Conservation (phyloP, 2,113 vertebrate species). For the Ursus arctos region DNA sequence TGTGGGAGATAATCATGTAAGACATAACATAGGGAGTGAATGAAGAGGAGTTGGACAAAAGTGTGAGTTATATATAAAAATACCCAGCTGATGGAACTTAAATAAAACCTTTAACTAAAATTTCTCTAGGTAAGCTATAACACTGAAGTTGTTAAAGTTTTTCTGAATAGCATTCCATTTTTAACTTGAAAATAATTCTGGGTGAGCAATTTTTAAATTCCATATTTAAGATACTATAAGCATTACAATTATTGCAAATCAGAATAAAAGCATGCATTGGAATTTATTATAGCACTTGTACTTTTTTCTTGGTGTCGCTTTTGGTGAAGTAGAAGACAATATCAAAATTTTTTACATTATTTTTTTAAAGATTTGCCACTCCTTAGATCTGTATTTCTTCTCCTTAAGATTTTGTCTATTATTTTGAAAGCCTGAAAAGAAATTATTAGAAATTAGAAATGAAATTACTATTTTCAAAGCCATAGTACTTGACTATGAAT, state of each 20-base stretch:
- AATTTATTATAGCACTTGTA: neutral
- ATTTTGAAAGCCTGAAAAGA: neutral
- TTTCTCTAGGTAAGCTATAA: constrained; percentile 4
- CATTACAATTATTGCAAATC: neutral
- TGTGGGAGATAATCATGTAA: constrained; percentile 55
- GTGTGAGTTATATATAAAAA: constrained; percentile 54
- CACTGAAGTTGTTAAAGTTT: constrained; percentile 59
- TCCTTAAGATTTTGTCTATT: neutral
- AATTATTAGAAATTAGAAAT: constrained; percentile 40
- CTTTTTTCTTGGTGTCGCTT: neutral
- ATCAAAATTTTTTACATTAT: neutral
- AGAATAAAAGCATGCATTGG: neutral
- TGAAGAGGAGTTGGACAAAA: constrained; percentile 59
- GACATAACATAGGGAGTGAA: constrained; percentile 51
- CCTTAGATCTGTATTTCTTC: constrained; percentile 19
- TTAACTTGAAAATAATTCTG: constrained; percentile 40
- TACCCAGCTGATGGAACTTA: neutral
- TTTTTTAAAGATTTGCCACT: neutral
- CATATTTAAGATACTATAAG: neutral
- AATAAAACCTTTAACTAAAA: constrained; percentile 40
- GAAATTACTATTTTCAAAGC: neutral
- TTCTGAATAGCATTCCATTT: constrained; percentile 43
- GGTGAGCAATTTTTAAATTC: constrained; percentile 51
- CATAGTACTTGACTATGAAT: neutral
- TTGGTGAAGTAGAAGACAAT: constrained; percentile 11